These are phyloP conservation scores for Rhaphigaster nebulosa DNA, from an alignment of 2,888 invertebrate genomes.

Conservation along the genomic window DNA sequence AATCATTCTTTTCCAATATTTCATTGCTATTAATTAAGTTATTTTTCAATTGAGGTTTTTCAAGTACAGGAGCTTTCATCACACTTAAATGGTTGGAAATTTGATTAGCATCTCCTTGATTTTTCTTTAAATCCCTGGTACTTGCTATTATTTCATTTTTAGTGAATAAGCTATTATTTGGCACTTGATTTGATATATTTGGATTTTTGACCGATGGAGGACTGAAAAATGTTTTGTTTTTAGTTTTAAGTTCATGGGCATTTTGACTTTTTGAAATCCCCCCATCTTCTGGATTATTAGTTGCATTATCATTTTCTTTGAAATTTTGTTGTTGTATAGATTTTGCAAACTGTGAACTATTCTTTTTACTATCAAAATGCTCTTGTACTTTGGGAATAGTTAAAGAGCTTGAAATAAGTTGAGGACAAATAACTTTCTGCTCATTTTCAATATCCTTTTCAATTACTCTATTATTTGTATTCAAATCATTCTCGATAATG, in stretches of 20 bases:
- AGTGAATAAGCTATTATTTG: not conserved
- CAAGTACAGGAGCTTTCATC: not conserved
- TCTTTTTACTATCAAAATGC: not conserved
- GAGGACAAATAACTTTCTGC: conserved; percentile 34
- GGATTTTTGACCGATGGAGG: not conserved
- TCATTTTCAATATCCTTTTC: conserved; percentile 43
- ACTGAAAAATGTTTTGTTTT: not conserved
- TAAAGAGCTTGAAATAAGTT: not conserved
- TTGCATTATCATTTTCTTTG: not conserved
- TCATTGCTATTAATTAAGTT: not conserved
- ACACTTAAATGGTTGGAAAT: not conserved
- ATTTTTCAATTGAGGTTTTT: not conserved
- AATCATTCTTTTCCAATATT: not conserved
- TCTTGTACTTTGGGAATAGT: not conserved
- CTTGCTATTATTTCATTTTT: not conserved
- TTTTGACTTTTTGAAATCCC: not conserved
- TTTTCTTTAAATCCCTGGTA: not conserved
- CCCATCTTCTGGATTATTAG: not conserved
- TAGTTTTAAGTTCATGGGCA: not conserved
- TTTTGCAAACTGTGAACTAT: not conserved
- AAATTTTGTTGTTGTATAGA: not conserved
- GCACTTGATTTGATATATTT: not conserved
- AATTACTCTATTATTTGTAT: not conserved
- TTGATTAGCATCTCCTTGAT: not conserved
- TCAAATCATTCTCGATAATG: conserved; percentile 8